Evolutionary conservation across 2,113 vertebrate genomes (phyloP), one percentile per base, ranked within the genome.

Genomic region (Grus americana): DNA sequence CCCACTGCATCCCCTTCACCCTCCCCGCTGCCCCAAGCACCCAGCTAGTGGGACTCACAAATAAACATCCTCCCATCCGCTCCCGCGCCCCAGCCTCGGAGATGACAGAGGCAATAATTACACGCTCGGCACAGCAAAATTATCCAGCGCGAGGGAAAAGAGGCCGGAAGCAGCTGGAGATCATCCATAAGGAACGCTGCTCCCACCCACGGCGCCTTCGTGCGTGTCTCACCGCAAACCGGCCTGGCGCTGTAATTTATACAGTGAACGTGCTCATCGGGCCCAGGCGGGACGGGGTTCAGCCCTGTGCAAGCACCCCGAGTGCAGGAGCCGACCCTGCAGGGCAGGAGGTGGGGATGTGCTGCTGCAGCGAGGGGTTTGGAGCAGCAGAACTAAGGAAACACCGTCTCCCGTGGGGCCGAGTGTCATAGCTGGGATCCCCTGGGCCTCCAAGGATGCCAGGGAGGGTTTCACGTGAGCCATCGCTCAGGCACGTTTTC

Each of bases 21-120:
- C 73, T 78, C 67, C 50, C 79, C 7, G 30, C 89, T 68, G 83
- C 84, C 86, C 90, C 63, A 66, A 91, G 91, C 86, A 92, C 84
- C 86, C 92, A 93, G 89, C 83, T 95, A 94, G 73, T 86, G 86
- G 91, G 81, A 88, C 50, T 93, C 24, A 30, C 58, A 92, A 95
- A 85, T 63, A 94, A 96, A 97, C 93, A 88, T 93, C 88, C 92
- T 97, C 91, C 88, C 96, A 92, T 93, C 93, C 91, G 88, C 91
- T 96, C 72, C 70, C 0, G 14, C 5, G 1, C 73, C 85, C 59
- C 94, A 91, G 91, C 86, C 66, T 2, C 27, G 32, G 89, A 87
- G 94, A 94, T 44, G 79, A 84, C 92, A 92, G 70, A 75, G 78
- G 74, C 27, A 3, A 91, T 96, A 96, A 97, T 96, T 94, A 95